phyloP scores from a whole-genome alignment of 1,140 invertebrate species.

The Ridgeia piscesae region DNA sequence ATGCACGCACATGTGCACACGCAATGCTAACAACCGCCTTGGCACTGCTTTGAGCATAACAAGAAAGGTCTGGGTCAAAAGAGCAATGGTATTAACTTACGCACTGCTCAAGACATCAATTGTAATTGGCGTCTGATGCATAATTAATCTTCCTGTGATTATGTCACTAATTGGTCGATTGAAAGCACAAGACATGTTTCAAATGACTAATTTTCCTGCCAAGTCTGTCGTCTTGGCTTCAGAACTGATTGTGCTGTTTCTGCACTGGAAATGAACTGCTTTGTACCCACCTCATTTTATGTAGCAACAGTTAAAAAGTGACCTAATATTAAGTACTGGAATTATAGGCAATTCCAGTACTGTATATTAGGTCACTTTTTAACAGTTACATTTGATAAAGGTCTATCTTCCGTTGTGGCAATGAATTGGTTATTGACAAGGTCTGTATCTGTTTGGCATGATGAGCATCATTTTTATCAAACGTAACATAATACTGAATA shows the following conservation, averaged over 20 bases:
- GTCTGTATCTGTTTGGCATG: not conserved
- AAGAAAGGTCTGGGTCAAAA: not conserved
- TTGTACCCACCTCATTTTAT: not conserved
- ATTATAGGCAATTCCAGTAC: no score
- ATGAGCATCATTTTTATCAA: not conserved
- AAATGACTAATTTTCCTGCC: not conserved
- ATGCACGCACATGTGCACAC: not conserved
- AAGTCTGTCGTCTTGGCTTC: no score
- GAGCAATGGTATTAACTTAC: not conserved
- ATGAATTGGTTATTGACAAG: not conserved
- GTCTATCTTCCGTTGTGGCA: not conserved
- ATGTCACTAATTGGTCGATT: not conserved
- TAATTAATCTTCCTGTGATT: conserved; percentile 1
- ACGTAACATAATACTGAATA: not conserved
- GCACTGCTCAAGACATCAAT: not conserved
- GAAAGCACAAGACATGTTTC: not conserved
- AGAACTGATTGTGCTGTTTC: not conserved
- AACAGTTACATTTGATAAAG: not conserved
- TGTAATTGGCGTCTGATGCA: not conserved
- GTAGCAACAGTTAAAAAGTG: not conserved
- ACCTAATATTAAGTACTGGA: no score
- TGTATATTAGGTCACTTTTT: no score
- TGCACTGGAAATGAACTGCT: not conserved
- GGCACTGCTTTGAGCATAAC: not conserved
- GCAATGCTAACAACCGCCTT: not conserved